Evolutionary conservation across 2,888 invertebrate species (phyloP), one percentile per base, ranked within the genome.

Genomic region (Abrostola triplasia): DNA sequence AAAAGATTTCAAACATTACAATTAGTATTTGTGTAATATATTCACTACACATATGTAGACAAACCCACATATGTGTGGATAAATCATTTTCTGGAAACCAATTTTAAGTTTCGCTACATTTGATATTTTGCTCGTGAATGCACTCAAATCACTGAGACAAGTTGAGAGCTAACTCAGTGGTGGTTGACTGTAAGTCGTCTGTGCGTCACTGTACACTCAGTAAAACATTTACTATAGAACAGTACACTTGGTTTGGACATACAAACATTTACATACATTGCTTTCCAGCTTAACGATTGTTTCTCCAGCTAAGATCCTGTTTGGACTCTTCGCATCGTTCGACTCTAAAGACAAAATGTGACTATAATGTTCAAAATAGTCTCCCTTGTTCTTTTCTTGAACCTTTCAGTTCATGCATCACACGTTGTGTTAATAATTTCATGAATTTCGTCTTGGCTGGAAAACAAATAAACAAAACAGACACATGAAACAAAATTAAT

Each of bases 161-260:
- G 54, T 50, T 41, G 53, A 68, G 64, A 66, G 55, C 71, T 55
- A 66, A 62, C 13, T 58, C 38, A 52, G 47, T n/a, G 44, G 4
- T 7, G 12, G 52, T 54, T 50, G 38, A 57, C 55, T 13, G 48
- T 53, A 59, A 59, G 55, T 63, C 59, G 35, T 47, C 57, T 11
- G 65, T 69, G 49, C 69, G 70, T 67, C 68, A 66, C 73, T 73
- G 65, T 73, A 70, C 52, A 69, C 67, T 67, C 38, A 52, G 49
- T 60, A 59, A 36, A 74, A 72, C 64, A 79, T 40, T 69, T 76
- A 76, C 41, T 13, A 52, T 35, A 59, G 36, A 60, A 41, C 49
- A 68, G 47, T 47, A 58, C 24, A 56, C 36, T 13, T 12, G 48
- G 36, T 38, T n/a, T 58, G 58, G 0, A 67, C 41, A 55, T 49